These are phyloP conservation scores for Bombus ignitus DNA, from an alignment of 1,140 invertebrate species.

Conservation along the genomic window DNA sequence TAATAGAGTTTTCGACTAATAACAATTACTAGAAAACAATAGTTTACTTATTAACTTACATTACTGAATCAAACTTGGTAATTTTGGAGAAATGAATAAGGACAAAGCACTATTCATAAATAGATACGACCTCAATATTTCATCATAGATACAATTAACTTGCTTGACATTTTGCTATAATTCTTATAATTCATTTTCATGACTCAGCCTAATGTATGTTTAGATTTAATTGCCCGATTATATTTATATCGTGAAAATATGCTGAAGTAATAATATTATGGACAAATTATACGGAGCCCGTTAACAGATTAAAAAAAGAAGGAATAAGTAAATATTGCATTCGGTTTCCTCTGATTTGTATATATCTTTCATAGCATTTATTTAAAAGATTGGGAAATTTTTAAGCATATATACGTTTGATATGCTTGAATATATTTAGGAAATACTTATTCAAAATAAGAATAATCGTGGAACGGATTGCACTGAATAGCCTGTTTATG, in stretches of 20 bases:
- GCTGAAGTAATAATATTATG: background rate
- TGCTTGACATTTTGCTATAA: background rate
- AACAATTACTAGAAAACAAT: conserved; percentile 26
- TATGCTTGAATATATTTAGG: background rate
- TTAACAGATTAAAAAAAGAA: background rate
- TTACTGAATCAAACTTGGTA: background rate
- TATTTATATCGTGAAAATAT: background rate
- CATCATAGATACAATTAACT: background rate
- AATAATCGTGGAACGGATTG: background rate
- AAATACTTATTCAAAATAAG: background rate
- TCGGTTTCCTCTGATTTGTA: background rate
- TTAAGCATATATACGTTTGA: background rate
- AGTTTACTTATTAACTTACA: background rate
- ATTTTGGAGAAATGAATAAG: background rate
- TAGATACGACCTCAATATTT: background rate
- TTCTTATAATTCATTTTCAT: background rate
- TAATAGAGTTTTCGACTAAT: background rate
- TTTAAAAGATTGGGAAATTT: background rate
- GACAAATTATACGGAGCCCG: background rate
- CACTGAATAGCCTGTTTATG: background rate
- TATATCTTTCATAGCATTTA: background rate
- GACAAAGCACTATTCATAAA: background rate
- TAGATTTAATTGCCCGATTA: background rate
- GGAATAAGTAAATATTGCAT: conserved; percentile 31
- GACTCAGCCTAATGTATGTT: background rate